Evolutionary conservation across 2,797 vertebrate species (phyloP).

Genomic region (Buceros bicornis): DNA sequence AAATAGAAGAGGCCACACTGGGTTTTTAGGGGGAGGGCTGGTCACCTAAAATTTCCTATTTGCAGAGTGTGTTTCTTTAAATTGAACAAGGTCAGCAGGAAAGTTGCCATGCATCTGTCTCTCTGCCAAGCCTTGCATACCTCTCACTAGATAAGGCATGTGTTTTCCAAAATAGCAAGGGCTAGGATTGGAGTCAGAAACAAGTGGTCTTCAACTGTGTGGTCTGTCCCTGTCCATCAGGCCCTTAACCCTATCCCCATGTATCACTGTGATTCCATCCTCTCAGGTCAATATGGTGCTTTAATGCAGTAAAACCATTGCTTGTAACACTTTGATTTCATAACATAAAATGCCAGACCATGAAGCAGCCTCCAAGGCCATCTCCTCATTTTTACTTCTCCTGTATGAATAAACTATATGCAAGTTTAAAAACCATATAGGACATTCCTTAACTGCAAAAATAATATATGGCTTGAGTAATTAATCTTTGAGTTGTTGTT

Average conservation of each 20-base stretch:
- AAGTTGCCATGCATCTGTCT: constrained; percentile 80
- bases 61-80: constrained; percentile 83
- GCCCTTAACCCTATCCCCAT: constrained; percentile 83
- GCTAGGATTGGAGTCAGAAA: constrained; percentile 85
- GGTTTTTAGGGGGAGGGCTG: constrained; percentile 70
- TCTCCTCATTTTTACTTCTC: background rate
- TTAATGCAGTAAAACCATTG: constrained; percentile 58
- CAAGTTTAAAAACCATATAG: background rate
- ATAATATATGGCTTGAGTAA: background rate
- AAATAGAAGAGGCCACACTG: constrained; percentile 76
- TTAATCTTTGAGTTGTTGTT: background rate
- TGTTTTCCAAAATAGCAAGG: constrained; percentile 92
- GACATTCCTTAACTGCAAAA: background rate
- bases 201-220: constrained; percentile 83
- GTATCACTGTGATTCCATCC: constrained; percentile 72
- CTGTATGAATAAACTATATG: background rate
- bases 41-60: constrained; percentile 79
- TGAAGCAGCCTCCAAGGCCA: background rate
- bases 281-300: constrained; percentile 62
- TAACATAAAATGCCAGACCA: constrained; percentile 47
- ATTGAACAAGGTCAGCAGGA: constrained; percentile 84
- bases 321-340: constrained; percentile 41
- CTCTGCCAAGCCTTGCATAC: constrained; percentile 84
- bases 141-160: constrained; percentile 90
- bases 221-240: constrained; percentile 74